Percentiles rank a stretch among this genome's conserved stretches.
phyloP scores from a whole-genome alignment of 2,797 vertebrate genomes.

The Phyllotis vaccarum region DNA sequence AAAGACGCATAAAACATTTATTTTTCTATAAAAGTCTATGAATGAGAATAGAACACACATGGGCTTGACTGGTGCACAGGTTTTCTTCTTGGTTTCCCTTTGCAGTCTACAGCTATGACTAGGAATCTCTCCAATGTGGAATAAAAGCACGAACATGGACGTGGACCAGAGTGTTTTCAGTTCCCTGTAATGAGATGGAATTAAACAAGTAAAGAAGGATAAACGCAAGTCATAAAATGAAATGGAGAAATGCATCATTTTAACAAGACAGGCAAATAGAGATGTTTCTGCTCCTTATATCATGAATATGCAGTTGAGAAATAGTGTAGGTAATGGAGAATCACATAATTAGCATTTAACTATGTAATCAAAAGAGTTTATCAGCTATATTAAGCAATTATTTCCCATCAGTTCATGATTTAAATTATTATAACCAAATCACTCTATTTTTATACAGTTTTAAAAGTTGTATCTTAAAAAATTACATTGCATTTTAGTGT shows the following conservation, averaged over 20 bases:
- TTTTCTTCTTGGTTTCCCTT: neutral
- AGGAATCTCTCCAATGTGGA: neutral
- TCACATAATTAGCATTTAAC: conserved; percentile 23
- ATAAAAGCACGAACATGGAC: neutral
- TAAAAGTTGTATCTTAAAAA: neutral
- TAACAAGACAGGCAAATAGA: neutral
- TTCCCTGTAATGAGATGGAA: neutral
- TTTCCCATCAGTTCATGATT: neutral
- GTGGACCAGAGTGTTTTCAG: neutral
- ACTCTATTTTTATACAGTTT: neutral
- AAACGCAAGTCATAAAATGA: conserved; percentile 24
- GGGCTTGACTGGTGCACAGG: neutral
- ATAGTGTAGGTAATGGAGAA: neutral
- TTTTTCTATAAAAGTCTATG: neutral
- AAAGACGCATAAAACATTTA: neutral
- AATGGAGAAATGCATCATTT: neutral
- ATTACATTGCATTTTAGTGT: neutral
- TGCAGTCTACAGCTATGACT: neutral
- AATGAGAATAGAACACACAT: neutral
- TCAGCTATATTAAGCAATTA: conserved; percentile 17
- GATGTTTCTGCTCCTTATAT: neutral
- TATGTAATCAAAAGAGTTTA: conserved; percentile 40
- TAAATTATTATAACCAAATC: neutral
- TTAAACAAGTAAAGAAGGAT: neutral
- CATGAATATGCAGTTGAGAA: neutral